Evolutionary conservation across 2,797 vertebrate species (phyloP), one percentile per base, ranked within the genome.

Genomic region (Coranthus polyacanthus): DNA sequence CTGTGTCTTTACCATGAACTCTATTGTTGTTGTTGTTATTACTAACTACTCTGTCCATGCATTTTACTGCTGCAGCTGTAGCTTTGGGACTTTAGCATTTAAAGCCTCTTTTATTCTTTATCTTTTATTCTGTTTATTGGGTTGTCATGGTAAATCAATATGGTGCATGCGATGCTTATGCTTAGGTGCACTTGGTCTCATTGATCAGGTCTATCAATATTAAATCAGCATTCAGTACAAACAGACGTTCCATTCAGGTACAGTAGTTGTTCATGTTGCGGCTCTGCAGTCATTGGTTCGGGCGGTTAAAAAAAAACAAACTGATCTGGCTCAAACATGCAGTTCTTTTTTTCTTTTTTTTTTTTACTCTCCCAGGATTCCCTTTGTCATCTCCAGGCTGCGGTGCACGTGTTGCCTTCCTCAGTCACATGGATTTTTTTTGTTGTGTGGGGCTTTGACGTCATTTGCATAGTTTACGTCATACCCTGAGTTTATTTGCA

Each of bases 321-420:
- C 61, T 58, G 49, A 51, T 70, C 63, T 70, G 74, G 56, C 65
- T 46, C 37, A 56, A 47, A 64, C 37, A 6, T 10, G 24, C 42
- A 17, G 29, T 74, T 54, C 26, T 11, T 43, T 17, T 53, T 17
- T 43, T 71, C 47, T 36, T 3, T 11, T 43, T 17, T 53, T 17
- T 43, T 71, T 51, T 36, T 3, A 39, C n/a, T 53, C 62, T 66
- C 72, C n/a, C 1, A 49, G 71, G 63, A 44, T 45, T 50, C 64
- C 57, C 38, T 53, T 52, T 34, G 47, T 46, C 16, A 2, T 68
- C 46, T 65, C 47, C 49, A 34, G 37, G 38, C 63, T 43, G 53
- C 0, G 5, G 13, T 15, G 32, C 74, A 81, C 56, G 38, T 50
- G 65, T 44, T 17, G 4, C 54, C 49, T 46, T 38, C 53, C 24